These are phyloP conservation scores for Pangasius larnaudii DNA, from an alignment of 2,797 vertebrate species.

Conservation along the genomic window DNA sequence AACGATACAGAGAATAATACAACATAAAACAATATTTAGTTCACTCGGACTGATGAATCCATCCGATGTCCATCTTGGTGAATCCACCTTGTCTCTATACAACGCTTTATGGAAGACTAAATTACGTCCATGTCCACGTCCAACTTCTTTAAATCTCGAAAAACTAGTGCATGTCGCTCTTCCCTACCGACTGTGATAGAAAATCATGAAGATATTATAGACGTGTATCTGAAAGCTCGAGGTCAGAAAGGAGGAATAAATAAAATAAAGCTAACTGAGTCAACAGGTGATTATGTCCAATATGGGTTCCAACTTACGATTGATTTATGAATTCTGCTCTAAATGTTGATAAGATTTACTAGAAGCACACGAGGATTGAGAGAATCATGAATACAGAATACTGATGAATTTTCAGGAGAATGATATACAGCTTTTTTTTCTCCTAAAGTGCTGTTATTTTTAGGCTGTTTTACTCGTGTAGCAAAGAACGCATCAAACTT, in stretches of 20 bases:
- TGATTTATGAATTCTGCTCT: background rate
- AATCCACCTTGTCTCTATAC: slow-evolving; percentile 5
- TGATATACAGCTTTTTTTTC: background rate
- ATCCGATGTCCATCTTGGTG: background rate
- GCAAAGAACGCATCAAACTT: no score
- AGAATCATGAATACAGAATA: background rate
- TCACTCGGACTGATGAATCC: background rate
- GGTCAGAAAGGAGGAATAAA: background rate
- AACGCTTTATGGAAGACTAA: background rate
- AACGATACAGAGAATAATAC: background rate
- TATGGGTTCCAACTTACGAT: background rate
- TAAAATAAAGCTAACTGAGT: background rate
- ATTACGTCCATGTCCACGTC: background rate
- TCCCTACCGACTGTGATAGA: slow-evolving; percentile 5
- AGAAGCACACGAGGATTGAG: background rate
- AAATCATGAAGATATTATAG: background rate
- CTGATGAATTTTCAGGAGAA: background rate
- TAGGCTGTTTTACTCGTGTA: no score
- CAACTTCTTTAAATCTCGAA: background rate
- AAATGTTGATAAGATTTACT: background rate
- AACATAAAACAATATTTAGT: background rate
- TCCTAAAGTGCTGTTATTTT: background rate
- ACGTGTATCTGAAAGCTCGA: background rate
- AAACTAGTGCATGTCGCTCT: slow-evolving; percentile 39
- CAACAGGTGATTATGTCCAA: background rate